phyloP scores from a whole-genome alignment of 2,888 invertebrate genomes.

The Platycheirus albimanus region DNA sequence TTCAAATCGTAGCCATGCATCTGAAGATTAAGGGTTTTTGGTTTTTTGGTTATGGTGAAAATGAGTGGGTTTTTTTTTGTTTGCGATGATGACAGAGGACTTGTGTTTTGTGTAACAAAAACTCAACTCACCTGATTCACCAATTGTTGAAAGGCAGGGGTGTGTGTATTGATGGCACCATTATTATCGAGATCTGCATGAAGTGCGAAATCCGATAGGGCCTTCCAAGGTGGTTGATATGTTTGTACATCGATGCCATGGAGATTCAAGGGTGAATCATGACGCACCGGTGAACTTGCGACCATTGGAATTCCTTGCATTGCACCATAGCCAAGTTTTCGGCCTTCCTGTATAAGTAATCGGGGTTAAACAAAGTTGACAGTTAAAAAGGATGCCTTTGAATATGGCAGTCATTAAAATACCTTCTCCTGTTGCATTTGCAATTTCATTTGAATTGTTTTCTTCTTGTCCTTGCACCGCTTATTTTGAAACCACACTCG shows the following conservation, averaged over 20 bases:
- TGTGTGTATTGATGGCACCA: constrained; percentile 90
- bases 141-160: constrained; percentile 97
- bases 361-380: no score
- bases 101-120: constrained; percentile 53
- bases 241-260: constrained; percentile 94
- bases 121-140: constrained; percentile 91
- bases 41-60: constrained; percentile 62
- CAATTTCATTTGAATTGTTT: constrained; percentile 97
- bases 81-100: constrained; percentile 53
- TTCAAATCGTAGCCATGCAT: constrained; percentile 95
- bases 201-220: constrained; percentile 96
- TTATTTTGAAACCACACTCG: constrained; percentile 99
- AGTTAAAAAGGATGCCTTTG: constrained; percentile 2
- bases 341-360: constrained; percentile 91
- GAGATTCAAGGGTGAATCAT: constrained; percentile 93
- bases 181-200: constrained; percentile 93
- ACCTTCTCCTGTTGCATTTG: constrained; percentile 99
- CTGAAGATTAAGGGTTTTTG: constrained; percentile 83
- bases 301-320: constrained; percentile 99
- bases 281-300: constrained; percentile 95
- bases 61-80: constrained; percentile 63
- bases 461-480: constrained; percentile 98
- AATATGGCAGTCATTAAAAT: constrained; percentile 76
- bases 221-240: constrained; percentile 99
- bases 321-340: constrained; percentile 95